A percentile compares a stretch with the other conserved stretches of the same genome.
These are phyloP conservation scores for Lophius piscatorius DNA, from an alignment of 2,113 vertebrate species.

Conservation along the genomic window DNA sequence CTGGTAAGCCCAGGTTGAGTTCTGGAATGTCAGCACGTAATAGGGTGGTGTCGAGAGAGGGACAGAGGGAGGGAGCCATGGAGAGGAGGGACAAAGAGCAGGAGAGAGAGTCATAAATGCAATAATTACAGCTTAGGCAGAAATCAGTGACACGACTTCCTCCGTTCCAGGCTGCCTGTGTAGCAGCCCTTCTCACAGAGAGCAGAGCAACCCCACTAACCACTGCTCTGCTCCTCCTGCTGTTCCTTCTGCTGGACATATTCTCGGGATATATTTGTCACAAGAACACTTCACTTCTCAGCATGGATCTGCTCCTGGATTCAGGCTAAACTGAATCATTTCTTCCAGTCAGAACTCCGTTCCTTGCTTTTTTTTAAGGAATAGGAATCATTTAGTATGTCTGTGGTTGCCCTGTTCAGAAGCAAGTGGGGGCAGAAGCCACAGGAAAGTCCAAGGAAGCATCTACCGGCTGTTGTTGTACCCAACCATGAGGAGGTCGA, in stretches of 20 bases:
- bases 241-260: not conserved
- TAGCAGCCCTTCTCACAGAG: not conserved
- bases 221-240: not conserved
- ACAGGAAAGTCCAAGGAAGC: constrained; percentile 50
- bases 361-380: not conserved
- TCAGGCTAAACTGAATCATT: constrained; percentile 46
- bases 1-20: constrained; percentile 48
- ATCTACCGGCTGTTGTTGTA: not conserved
- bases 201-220: too few relatives aligned
- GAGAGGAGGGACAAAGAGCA: constrained; percentile 62
- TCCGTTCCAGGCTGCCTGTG: constrained; percentile 28
- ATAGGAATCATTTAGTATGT: constrained; percentile 46
- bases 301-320: constrained; percentile 68
- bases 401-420: constrained; percentile 73
- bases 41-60: constrained; percentile 45
- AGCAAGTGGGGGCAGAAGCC: constrained; percentile 72
- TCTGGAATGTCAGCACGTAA: constrained; percentile 59
- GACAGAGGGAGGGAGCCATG: constrained; percentile 40
- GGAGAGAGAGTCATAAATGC: constrained; percentile 54
- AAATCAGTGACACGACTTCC: constrained; percentile 28
- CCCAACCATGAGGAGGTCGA: constrained; percentile 50
- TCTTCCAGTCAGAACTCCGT: not conserved
- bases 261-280: constrained; percentile 5
- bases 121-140: constrained; percentile 61
- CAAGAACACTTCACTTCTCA: not conserved